These are phyloP conservation scores for Amblyornis subalaris DNA, from an alignment of 2,113 vertebrate species.

Conservation along the genomic window DNA sequence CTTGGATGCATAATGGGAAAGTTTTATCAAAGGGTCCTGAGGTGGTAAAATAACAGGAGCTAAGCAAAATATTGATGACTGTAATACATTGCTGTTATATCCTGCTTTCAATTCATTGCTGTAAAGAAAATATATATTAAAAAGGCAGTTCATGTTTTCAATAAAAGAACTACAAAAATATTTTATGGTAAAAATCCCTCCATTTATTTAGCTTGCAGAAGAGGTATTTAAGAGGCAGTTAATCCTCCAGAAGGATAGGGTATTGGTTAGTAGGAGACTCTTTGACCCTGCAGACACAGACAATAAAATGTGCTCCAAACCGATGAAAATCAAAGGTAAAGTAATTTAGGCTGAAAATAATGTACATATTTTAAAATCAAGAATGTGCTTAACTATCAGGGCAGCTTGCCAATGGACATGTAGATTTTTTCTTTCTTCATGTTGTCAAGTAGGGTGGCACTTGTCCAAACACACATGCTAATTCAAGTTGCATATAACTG, in stretches of 20 bases:
- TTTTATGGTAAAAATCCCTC: background rate
- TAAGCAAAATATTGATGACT: background rate
- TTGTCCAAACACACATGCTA: constrained; percentile 12
- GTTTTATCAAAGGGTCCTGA: background rate
- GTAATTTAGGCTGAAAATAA: constrained; percentile 1
- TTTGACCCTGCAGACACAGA: background rate
- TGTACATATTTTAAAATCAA: constrained; percentile 14
- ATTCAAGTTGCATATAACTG: constrained; percentile 19
- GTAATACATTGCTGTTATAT: background rate
- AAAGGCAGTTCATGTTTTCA: background rate
- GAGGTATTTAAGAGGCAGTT: background rate
- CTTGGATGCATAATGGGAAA: background rate
- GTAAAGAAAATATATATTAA: background rate
- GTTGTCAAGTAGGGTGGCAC: constrained; percentile 19
- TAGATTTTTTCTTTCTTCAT: constrained; percentile 19
- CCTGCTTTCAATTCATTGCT: background rate
- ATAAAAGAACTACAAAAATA: background rate
- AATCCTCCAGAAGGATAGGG: background rate
- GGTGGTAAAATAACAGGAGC: background rate
- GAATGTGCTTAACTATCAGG: constrained; percentile 17
- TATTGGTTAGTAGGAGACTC: background rate
- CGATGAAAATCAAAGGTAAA: background rate
- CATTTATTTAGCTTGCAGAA: background rate
- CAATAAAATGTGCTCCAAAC: background rate
- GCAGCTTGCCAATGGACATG: constrained; percentile 5